Percentiles rank a stretch among this genome's conserved stretches.
phyloP scores from a whole-genome alignment of 2,888 invertebrate species.

The Amitus sp. region DNA sequence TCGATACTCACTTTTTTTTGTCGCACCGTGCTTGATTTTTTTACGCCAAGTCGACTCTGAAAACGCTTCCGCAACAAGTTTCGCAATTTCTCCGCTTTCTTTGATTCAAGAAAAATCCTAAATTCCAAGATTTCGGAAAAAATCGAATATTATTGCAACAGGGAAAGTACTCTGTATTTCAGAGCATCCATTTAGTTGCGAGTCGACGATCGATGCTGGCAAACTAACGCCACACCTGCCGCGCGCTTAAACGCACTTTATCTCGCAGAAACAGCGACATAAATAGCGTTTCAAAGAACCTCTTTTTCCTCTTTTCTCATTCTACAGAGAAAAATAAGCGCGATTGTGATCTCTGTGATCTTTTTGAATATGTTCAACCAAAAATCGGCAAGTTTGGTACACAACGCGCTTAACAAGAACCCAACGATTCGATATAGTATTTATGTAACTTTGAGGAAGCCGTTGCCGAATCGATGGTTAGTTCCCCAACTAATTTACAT shows the following conservation, averaged over 20 bases:
- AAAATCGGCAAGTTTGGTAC: background rate
- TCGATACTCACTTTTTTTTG: conserved; percentile 1
- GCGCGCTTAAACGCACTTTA: conserved; percentile 7
- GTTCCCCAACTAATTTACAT: background rate
- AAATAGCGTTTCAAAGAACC: background rate
- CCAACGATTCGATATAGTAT: background rate
- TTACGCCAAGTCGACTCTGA: background rate
- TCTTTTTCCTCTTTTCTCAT: background rate
- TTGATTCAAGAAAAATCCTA: too few species aligned
- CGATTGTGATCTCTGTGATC: too few species aligned
- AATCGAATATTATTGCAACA: background rate
- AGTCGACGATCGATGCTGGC: conserved; percentile 1
- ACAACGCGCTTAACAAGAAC: background rate
- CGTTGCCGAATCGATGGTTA: background rate
- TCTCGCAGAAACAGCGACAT: conserved; percentile 2
- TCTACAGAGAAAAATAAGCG: background rate
- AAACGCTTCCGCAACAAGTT: conserved; percentile 3
- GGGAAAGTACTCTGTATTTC: too few species aligned
- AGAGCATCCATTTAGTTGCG: conserved; percentile 6
- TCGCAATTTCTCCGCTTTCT: conserved; percentile 1
- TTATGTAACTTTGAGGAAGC: background rate
- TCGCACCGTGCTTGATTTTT: background rate
- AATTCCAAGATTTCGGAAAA: too few species aligned
- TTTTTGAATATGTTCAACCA: too few species aligned
- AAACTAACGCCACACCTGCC: conserved; percentile 4